These are phyloP conservation scores for Orius insidiosus DNA, from an alignment of 1,140 invertebrate genomes.

Conservation along the genomic window DNA sequence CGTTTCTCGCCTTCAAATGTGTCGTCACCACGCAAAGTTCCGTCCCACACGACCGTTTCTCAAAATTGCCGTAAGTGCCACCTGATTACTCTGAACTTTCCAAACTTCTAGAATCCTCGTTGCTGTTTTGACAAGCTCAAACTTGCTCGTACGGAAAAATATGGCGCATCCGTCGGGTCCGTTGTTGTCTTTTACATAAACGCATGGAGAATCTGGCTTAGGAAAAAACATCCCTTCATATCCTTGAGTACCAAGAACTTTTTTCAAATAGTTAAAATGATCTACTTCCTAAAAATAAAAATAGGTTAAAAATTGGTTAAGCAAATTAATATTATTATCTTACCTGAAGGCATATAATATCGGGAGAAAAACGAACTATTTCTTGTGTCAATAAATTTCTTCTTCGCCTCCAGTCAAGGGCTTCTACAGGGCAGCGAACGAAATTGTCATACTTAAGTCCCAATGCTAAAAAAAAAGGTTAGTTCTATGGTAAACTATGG, in stretches of 20 bases:
- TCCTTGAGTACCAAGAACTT: constrained; percentile 40
- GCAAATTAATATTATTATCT: constrained; percentile 9
- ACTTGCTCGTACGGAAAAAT: constrained; percentile 46
- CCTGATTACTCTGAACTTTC: constrained; percentile 54
- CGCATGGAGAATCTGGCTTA: constrained; percentile 63
- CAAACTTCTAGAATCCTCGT: constrained; percentile 47
- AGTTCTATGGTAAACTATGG: not conserved
- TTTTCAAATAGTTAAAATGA: constrained; percentile 50
- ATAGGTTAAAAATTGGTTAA: too few relatives aligned
- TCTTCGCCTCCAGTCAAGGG: constrained; percentile 48
- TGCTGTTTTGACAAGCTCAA: constrained; percentile 38
- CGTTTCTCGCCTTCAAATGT: constrained; percentile 58
- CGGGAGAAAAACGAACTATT: constrained; percentile 45
- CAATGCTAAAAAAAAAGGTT: constrained; percentile 34
- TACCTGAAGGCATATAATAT: constrained; percentile 57
- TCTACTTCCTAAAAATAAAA: constrained; percentile 49
- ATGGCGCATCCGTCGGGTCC: constrained; percentile 68
- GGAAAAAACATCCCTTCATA: constrained; percentile 54
- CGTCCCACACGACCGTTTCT: constrained; percentile 32
- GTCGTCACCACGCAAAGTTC: constrained; percentile 54
- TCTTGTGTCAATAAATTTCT: constrained; percentile 53
- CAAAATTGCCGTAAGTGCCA: constrained; percentile 41
- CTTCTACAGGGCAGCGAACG: constrained; percentile 47
- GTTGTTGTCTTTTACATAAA: constrained; percentile 51
- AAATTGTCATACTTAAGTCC: constrained; percentile 57